Evolutionary conservation across 2,888 invertebrate genomes (phyloP), one percentile per base, ranked within the genome.

Genomic region (Adelphocoris suturalis): DNA sequence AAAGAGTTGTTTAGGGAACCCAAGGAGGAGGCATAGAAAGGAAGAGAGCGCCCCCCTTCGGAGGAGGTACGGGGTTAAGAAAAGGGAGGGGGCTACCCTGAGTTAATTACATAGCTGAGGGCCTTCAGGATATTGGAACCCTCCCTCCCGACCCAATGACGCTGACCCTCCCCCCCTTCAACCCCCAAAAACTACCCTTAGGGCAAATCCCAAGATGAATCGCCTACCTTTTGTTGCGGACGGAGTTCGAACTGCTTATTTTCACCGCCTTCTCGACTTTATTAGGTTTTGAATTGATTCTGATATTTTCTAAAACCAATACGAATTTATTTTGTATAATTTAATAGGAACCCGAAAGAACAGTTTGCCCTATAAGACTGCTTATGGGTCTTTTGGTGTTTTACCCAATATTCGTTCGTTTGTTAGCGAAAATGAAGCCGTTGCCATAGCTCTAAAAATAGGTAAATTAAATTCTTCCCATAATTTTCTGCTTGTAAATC

Each of bases 81-180:
- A 4, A 37, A 1, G 28, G 28, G 13, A 19, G 16, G 78, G 78
- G 78, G 46, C 0, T 78, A 19, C 23, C 19, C 47, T 46, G 78
- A 78, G 78, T 78, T 78, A 78, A 78, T 78, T 78, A 78, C 46
- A 78, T 78, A 78, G 78, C 78, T 78, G 78, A 78, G 78, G 47
- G 78, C 78, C 78, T 46, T 12, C 78, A 78, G 78, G 78, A 78
- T 78, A 78, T 78, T 78, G 78, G 78, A 78, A 78, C 78, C 78
- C 46, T 0, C 37, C 5, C 19, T 78, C 46, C 78, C 37, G 46
- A 3, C 78, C 76, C 46, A 46, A 16, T 78, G 78, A 78, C 78
- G 78, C 78, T 78, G 3, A 3, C 11, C 16, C 46, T 19, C 75
- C 7, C 23, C 75, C 75, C 28, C 28, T 75, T 19, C 28, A 19